Evolutionary conservation across 1,140 invertebrate species (phyloP).

Genomic region (Bombus polaris): DNA sequence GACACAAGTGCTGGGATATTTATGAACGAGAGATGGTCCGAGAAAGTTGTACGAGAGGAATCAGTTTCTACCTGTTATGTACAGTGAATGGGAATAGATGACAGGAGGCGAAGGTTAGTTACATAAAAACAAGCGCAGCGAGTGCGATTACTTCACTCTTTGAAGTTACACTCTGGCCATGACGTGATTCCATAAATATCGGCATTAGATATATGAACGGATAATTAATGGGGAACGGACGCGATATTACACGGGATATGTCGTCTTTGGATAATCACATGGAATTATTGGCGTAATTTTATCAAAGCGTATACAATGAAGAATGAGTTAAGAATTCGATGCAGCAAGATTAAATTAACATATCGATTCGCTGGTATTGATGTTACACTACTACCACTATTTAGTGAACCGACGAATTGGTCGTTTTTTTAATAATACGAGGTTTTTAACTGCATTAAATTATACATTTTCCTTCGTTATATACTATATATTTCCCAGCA

Average conservation of each 20-base stretch:
- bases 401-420: too few species aligned
- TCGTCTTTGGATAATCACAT: constrained; percentile 1
- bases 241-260: not conserved
- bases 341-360: not conserved
- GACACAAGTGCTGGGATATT: not conserved
- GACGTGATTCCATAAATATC: constrained; percentile 53
- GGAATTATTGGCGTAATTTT: not conserved
- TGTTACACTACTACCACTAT: too few species aligned
- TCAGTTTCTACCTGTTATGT: constrained; percentile 23
- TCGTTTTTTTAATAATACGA: not conserved
- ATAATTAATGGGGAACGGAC: constrained; percentile 30
- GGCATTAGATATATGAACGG: constrained; percentile 10
- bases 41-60: constrained; percentile 28
- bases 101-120: constrained; percentile 56
- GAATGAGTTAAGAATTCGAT: not conserved
- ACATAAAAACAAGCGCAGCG: constrained; percentile 47
- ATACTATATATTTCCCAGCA: not conserved
- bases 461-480: not conserved
- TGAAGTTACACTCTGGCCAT: constrained; percentile 35
- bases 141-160: constrained; percentile 37
- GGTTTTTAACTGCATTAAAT: not conserved
- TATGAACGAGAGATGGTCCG: constrained; percentile 5
- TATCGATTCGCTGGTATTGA: not conserved
- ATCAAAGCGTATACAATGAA: not conserved
- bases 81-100: constrained; percentile 35